A percentile compares a stretch with the other conserved stretches of the same genome.
Conservation (phyloP, 2,113 vertebrate species). For the Clarias macrocephalus region DNA sequence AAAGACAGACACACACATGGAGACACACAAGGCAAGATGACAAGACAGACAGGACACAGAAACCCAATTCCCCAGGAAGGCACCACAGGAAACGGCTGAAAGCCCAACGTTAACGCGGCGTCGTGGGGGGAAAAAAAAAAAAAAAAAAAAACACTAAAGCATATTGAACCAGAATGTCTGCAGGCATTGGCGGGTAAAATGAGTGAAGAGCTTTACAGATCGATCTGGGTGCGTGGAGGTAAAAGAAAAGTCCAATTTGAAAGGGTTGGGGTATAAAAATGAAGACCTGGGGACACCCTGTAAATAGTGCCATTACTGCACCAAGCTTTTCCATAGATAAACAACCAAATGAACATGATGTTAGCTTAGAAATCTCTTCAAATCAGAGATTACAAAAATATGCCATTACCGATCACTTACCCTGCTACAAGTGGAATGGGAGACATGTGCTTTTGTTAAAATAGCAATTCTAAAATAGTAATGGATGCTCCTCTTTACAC, state of each 20-base stretch:
- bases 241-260: neutral
- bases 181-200: neutral
- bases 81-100: neutral
- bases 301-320: neutral
- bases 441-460: neutral
- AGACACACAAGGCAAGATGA: slow-evolving; percentile 34
- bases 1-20: slow-evolving; percentile 63
- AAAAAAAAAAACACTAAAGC: neutral
- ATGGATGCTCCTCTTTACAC: neutral
- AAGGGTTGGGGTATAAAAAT: neutral
- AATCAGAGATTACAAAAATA: neutral
- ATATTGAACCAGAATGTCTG: neutral
- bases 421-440: neutral
- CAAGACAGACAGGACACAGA: neutral
- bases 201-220: neutral
- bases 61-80: neutral
- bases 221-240: neutral
- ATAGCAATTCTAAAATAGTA: neutral
- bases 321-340: neutral
- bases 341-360: neutral
- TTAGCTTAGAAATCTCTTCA: neutral
- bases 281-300: neutral
- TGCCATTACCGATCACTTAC: neutral
- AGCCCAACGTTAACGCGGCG: neutral
- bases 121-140: too few relatives aligned